Evolutionary conservation across 1,140 invertebrate genomes (phyloP).

Genomic region (Trypoxylus dichotomus): DNA sequence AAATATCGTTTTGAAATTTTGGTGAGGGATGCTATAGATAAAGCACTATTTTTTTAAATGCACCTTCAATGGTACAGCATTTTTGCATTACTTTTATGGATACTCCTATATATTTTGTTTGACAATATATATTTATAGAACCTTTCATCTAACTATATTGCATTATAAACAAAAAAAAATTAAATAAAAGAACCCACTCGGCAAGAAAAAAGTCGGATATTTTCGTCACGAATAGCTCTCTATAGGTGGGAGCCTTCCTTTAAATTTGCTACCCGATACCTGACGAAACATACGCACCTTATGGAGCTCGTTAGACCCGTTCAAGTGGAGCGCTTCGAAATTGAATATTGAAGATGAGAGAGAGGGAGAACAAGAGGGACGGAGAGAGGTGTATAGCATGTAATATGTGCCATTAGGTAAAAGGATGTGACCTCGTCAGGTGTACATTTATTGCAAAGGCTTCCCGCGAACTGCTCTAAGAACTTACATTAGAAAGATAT

Average conservation of each 20-base stretch:
- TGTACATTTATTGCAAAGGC: not conserved
- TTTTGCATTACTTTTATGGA: too few species aligned
- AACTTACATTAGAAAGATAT: not conserved
- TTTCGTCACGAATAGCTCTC: too few species aligned
- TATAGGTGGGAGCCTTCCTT: not conserved
- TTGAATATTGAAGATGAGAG: not conserved
- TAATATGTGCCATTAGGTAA: slow-evolving; percentile 18
- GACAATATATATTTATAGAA: too few species aligned
- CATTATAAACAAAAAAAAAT: too few species aligned
- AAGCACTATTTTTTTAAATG: too few species aligned
- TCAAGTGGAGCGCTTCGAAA: not conserved
- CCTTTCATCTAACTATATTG: too few species aligned
- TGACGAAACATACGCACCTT: not conserved
- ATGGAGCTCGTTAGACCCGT: not conserved
- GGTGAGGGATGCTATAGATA: too few species aligned
- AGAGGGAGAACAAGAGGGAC: not conserved
- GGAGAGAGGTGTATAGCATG: not conserved
- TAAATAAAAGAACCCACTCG: too few species aligned
- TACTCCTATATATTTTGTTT: too few species aligned
- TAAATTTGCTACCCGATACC: not conserved
- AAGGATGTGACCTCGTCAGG: slow-evolving; percentile 7
- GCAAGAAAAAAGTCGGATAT: too few species aligned
- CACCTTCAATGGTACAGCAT: too few species aligned
- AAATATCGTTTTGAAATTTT: too few species aligned
- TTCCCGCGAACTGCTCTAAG: not conserved